Percentiles rank a stretch among this genome's conserved stretches.
phyloP scores from a whole-genome alignment of 2,113 vertebrate species.

The Plecotus auritus region DNA sequence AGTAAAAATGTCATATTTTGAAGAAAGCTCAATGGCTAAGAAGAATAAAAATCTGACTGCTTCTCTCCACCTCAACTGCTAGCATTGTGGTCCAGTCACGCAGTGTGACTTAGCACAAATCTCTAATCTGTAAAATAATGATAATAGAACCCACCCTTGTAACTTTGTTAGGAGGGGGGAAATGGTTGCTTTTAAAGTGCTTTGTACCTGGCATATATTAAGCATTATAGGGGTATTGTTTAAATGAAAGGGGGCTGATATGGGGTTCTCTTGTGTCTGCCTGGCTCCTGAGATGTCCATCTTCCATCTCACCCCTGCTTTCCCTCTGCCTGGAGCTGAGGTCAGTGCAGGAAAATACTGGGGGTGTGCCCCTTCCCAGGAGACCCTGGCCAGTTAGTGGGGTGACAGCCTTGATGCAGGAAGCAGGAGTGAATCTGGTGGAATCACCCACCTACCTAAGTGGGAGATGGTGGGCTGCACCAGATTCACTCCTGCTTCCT shows the following conservation, averaged over 20 bases:
- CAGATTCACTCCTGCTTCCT: not conserved
- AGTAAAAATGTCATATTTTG: not conserved
- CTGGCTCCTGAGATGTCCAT: not conserved
- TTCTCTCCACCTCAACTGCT: not conserved
- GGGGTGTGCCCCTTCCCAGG: not conserved
- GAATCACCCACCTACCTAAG: rapidly evolving
- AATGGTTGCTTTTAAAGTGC: not conserved
- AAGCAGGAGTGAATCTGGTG: not conserved
- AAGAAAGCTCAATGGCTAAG: not conserved
- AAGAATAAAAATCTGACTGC: not conserved
- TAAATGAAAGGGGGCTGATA: not conserved
- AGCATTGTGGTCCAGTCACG: not conserved
- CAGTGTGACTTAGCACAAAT: not conserved
- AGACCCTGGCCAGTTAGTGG: not conserved
- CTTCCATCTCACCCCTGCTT: not conserved
- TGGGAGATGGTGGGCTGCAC: not conserved
- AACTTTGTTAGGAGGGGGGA: not conserved
- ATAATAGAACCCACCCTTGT: not conserved
- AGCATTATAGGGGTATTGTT: not conserved
- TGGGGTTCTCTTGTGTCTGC: not conserved
- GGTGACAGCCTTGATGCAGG: not conserved
- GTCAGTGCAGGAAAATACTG: not conserved
- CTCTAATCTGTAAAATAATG: not conserved
- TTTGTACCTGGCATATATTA: rapidly evolving
- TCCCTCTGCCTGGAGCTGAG: not conserved